Base-by-base conservation (phyloP, 2,888 invertebrate species). In the Drosophila ustulata region DNA sequence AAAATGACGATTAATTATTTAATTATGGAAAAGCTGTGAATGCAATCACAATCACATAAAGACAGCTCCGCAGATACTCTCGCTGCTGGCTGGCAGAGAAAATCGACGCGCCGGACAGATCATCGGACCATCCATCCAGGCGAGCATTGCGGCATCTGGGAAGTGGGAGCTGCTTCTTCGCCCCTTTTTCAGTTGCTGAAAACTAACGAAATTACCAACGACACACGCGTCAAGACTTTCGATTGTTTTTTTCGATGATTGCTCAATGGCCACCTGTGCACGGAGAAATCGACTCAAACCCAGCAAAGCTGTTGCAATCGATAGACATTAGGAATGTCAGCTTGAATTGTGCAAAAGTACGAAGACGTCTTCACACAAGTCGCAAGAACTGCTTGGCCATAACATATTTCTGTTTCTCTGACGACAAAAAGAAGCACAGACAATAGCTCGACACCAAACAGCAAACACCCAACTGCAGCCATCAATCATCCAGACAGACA, bases 1-100 rank as follows among this genome's bases (percentile, higher is more conserved):
- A 76, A 80, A 74, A 76, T 71, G 66, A 56, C 75, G 70, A 83
- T 80, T 83, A 74, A 77, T 80, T 80, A 74, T 80, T 80, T 82
- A 83, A 80, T 82, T 80, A 76, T 80, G 77, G 70, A 76, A 80
- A 80, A 82, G 69, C 71, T 45, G 56, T 46, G 80, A 75, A 50
- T 71, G 63, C 80, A 52, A 34, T 18, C 18, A 18, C 56, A 66
- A 55, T 56, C 59, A 49, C 57, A 70, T 34, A 13, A 4, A 45
- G 26, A 47, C 18, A 37, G n/a, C 5, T 37, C 34, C 34, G 11
- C 34, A 34, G 34, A 34, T 11, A 37, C 37, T 37, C 37, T 37
- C 18, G 18, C 37, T 37, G n/a, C 37, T 11, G 37, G 4, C 37
- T 39, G 26, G 46, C 18, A 45, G 28, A 53, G 13, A 62, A 8